Base-by-base conservation (phyloP, 1,140 invertebrate species). In the Saccostrea cuccullata region DNA sequence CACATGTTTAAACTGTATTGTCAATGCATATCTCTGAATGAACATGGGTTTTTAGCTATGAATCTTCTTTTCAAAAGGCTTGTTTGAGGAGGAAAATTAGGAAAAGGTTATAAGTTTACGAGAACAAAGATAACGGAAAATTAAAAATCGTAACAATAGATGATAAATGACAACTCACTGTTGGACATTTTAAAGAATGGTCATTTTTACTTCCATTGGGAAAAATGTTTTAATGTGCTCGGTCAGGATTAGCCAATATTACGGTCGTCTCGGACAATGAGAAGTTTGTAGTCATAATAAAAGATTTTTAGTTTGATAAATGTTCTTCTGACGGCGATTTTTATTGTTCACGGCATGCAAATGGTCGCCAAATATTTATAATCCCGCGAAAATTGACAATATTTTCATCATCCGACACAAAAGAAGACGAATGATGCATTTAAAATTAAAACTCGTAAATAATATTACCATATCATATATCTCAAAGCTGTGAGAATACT, bases 221-320 rank as follows among this genome's bases (percentile, higher is more conserved):
- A 1, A 77, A 36, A 73, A 30, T 30, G 23, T 73, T 73, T 73
- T 73, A 73, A 73, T 26, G 70, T 77, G 26, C 70, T 77, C 70
- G 70, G 70, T 77, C 70, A 77, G 70, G 70, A 77, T 77, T 77
- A 77, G 70, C 26, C 70, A 77, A 77, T 77, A 77, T 77, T 77
- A 77, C 70, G 70, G 70, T 77, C 70, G 70, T 36, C 70, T 77
- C 70, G 70, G 70, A 77, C 70, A 77, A 77, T 30, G 30, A 6
- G 70, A 36, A 77, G 70, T 77, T 77, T 26, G 26, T 30, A 77
- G 23, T 77, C 70, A 77, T 30, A 77, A 77, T 30, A 77, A 77
- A 77, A 77, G 23, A 77, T 26, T 77, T 77, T 26, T 77, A 26
- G 70, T 77, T 77, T 77, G 70, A 77, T 77, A 77, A 77, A 77